Evolutionary conservation across 1,140 invertebrate genomes (phyloP).

Genomic region (Drosophila obscura): DNA sequence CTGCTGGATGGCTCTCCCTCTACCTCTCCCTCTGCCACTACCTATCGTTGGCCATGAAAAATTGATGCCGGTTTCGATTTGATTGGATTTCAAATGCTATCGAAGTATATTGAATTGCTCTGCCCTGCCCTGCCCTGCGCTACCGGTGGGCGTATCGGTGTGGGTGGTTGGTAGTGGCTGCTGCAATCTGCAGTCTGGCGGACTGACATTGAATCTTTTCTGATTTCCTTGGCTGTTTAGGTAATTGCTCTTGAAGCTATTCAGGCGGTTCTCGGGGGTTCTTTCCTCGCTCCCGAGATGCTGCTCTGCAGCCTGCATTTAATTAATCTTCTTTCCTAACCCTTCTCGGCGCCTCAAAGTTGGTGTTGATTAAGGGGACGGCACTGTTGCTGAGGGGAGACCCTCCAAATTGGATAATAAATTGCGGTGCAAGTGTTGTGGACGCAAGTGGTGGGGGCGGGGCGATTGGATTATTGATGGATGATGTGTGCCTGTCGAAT

Average conservation of each 20-base stretch:
- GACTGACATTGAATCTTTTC: constrained; percentile 30
- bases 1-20: constrained; percentile 2
- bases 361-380: no score
- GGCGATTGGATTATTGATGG: constrained; percentile 32
- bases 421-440: constrained; percentile 19
- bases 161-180: not conserved
- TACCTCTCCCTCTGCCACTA: not conserved
- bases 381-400: not conserved
- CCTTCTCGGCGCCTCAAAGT: not conserved
- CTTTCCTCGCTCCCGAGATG: not conserved
- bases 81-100: constrained; percentile 73
- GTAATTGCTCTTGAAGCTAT: constrained; percentile 56
- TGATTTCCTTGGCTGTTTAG: constrained; percentile 18
- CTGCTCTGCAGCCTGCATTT: constrained; percentile 4
- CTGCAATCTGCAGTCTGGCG: constrained; percentile 37
- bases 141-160: not conserved
- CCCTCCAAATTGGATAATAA: constrained; percentile 29
- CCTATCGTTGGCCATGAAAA: constrained; percentile 49
- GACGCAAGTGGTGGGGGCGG: constrained; percentile 10
- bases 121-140: not conserved
- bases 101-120: constrained; percentile 66
- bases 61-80: constrained; percentile 69
- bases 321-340: constrained; percentile 31
- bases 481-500: constrained; percentile 6
- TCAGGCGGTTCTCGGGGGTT: constrained; percentile 13